Percentiles rank a stretch among this genome's conserved stretches.
Evolutionary conservation across 2,888 invertebrate species (phyloP).

Genomic region (Plutella xylostella): DNA sequence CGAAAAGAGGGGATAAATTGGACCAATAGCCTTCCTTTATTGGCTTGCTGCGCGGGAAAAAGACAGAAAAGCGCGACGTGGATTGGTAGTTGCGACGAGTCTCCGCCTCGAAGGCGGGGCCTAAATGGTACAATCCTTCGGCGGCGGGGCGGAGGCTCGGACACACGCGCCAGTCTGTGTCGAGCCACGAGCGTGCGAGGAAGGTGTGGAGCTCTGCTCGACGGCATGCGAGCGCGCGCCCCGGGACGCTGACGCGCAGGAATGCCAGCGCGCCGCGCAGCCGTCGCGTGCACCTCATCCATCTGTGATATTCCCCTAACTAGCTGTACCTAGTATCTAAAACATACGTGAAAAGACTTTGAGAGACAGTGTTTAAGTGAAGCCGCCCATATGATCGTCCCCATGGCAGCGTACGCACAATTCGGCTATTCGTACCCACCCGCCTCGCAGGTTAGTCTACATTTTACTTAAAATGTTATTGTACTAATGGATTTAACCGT

Average conservation of each 20-base stretch:
- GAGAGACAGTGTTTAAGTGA: slow-evolving; percentile 66
- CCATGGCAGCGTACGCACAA: slow-evolving; percentile 86
- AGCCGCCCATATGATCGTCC: slow-evolving; percentile 69
- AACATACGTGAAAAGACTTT: slow-evolving; percentile 60
- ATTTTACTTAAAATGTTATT: not conserved
- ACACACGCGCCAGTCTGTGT: slow-evolving; percentile 64
- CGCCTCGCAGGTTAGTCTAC: slow-evolving; percentile 85
- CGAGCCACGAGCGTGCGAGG: slow-evolving; percentile 51
- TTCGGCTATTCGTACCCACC: slow-evolving; percentile 94
- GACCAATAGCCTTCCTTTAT: slow-evolving; percentile 37
- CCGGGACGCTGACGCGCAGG: slow-evolving; percentile 54
- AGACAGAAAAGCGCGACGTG: slow-evolving; percentile 37
- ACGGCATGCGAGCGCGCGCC: slow-evolving; percentile 56
- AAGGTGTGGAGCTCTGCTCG: slow-evolving; percentile 47
- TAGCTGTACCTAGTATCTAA: slow-evolving; percentile 36
- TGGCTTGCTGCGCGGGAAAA: slow-evolving; percentile 36
- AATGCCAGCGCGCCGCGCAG: slow-evolving; percentile 58
- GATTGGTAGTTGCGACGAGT: slow-evolving; percentile 38
- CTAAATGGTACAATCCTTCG: slow-evolving; percentile 53
- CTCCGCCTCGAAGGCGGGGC: slow-evolving; percentile 48
- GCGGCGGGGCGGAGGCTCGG: slow-evolving; percentile 60
- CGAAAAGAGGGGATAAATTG: slow-evolving; percentile 34
- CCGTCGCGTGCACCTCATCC: slow-evolving; percentile 43
- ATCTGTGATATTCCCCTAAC: slow-evolving; percentile 66
- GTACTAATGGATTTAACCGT: not conserved